Conservation (phyloP, 2,888 invertebrate species). For the Oasisia sp. region DNA sequence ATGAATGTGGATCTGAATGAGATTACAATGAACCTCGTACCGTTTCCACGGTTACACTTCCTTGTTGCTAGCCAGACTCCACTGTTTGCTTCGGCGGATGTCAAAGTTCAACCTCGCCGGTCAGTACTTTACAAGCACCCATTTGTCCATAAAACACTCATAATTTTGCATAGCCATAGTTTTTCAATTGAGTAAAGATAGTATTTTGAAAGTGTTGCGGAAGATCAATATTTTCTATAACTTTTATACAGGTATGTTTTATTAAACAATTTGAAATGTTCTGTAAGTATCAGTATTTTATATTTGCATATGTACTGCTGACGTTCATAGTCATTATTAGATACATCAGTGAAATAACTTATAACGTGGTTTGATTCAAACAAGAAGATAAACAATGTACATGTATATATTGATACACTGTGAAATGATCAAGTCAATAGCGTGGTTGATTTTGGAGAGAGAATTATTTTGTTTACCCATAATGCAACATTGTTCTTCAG, state of each 20-base stretch:
- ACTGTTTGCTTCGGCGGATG: constrained; percentile 60
- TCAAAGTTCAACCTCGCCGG: constrained; percentile 60
- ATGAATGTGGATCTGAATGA: constrained; percentile 68
- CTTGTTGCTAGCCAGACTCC: constrained; percentile 65
- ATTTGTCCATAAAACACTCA: background rate
- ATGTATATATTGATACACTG: no score
- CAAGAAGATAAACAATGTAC: no score
- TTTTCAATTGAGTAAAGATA: background rate
- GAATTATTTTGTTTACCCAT: no score
- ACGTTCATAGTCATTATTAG: background rate
- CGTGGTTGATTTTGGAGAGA: no score
- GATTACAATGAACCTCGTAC: constrained; percentile 67
- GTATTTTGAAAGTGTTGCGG: background rate
- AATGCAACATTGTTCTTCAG: constrained; percentile 44
- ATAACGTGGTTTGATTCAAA: no score
- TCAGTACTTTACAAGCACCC: constrained; percentile 35
- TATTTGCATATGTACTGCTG: background rate
- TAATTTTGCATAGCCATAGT: background rate
- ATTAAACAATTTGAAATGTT: background rate
- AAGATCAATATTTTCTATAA: no score
- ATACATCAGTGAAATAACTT: background rate
- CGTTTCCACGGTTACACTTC: constrained; percentile 67
- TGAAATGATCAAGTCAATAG: no score
- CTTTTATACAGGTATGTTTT: background rate
- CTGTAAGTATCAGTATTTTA: background rate